phyloP scores from a whole-genome alignment of 2,113 vertebrate genomes.

The Chitala chitala region DNA sequence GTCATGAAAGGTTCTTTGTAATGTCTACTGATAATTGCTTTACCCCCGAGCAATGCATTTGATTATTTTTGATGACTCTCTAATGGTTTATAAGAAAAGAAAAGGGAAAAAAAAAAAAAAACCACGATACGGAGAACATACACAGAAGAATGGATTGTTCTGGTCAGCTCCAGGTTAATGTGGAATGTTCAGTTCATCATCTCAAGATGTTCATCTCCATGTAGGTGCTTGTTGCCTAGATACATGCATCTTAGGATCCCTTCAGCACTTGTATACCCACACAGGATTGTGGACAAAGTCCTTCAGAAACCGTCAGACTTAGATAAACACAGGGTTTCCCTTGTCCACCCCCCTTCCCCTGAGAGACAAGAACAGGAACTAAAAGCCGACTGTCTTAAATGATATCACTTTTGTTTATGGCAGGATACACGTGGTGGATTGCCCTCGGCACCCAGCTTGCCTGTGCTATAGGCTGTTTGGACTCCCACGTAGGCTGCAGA shows the following conservation, averaged over 20 bases:
- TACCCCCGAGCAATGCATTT: background rate
- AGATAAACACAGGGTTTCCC: background rate
- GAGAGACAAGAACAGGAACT: background rate
- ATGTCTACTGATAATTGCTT: background rate
- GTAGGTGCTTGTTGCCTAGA: no score
- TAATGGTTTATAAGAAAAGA: no score
- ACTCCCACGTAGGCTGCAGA: background rate
- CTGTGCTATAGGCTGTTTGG: no score
- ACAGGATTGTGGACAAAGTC: background rate
- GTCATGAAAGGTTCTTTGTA: background rate
- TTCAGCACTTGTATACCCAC: no score
- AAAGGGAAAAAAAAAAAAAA: no score
- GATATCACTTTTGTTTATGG: background rate
- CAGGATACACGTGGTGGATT: background rate
- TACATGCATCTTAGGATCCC: no score
- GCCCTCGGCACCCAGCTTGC: no score
- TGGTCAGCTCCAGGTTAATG: no score
- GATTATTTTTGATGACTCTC: background rate
- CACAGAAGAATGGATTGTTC: no score
- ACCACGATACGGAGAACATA: no score
- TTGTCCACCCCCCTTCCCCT: background rate
- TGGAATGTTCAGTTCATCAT: no score
- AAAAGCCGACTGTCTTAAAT: background rate
- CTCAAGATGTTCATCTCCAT: no score
- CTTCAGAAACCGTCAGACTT: background rate